Percentiles rank a stretch among this genome's conserved stretches.
phyloP scores from a whole-genome alignment of 2,797 vertebrate species.

The Callimico goeldii region DNA sequence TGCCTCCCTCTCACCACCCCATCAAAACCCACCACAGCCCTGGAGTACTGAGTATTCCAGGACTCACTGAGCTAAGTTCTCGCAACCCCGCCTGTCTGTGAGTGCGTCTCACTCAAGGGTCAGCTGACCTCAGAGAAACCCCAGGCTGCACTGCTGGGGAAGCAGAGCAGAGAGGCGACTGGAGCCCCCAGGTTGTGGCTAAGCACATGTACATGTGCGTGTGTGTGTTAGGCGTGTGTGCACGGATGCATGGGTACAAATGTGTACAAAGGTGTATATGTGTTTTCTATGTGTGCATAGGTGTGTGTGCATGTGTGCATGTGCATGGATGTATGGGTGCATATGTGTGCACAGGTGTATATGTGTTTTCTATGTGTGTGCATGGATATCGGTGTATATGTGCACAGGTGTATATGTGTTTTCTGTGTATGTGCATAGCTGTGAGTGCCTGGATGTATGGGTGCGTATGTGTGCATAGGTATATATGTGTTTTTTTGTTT shows the following conservation, averaged over 20 bases:
- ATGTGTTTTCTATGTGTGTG: too few relatives aligned
- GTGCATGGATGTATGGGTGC: too few relatives aligned
- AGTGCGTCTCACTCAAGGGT: background rate
- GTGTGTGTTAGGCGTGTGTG: background rate
- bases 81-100: background rate
- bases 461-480: background rate
- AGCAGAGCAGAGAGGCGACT: accelerated
- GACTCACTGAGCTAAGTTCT: background rate
- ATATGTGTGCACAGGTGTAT: too few relatives aligned
- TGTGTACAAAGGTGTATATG: background rate
- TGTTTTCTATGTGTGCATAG: background rate
- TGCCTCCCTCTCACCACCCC: background rate
- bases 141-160: accelerated
- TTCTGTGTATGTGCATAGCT: too few relatives aligned
- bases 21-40: background rate
- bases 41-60: background rate
- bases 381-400: too few relatives aligned
- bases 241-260: too few relatives aligned
- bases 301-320: background rate
- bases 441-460: background rate
- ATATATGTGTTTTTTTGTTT: too few relatives aligned
- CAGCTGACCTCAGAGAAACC: background rate
- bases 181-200: background rate
- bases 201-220: accelerated
- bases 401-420: too few relatives aligned